Conservation (phyloP, 2,888 invertebrate species). For the Eupithecia centaureata region DNA sequence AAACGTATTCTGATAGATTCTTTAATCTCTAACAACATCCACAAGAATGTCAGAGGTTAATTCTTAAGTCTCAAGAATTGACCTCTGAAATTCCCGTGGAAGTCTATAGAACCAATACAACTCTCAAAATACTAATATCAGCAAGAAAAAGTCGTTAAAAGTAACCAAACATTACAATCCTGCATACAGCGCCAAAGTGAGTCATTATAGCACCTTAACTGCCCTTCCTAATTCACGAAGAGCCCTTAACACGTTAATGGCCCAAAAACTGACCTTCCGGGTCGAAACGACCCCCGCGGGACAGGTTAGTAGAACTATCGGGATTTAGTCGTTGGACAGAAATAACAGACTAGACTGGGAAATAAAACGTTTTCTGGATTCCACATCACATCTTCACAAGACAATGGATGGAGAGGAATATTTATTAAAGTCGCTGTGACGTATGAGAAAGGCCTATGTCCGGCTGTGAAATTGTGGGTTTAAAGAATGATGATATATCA, state of each 20-base stretch:
- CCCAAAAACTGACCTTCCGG: constrained; percentile 81
- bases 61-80: too few relatives aligned
- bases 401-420: neutral
- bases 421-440: neutral
- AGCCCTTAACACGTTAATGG: constrained; percentile 77
- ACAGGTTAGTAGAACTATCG: constrained; percentile 63
- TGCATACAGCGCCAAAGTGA: constrained; percentile 72
- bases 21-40: too few relatives aligned
- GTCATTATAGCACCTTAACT: constrained; percentile 79
- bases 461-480: neutral
- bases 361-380: too few relatives aligned
- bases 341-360: too few relatives aligned
- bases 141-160: constrained; percentile 1
- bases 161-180: constrained; percentile 10
- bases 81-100: too few relatives aligned
- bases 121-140: neutral
- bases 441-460: neutral
- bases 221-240: constrained; percentile 68
- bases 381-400: neutral
- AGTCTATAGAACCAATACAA: neutral
- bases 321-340: constrained; percentile 51
- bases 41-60: too few relatives aligned
- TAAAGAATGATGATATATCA: neutral
- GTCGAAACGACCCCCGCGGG: constrained; percentile 69
- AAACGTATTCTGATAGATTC: too few relatives aligned